These are phyloP conservation scores for Poecilia latipinna DNA, from an alignment of 2,113 vertebrate genomes.

Conservation along the genomic window DNA sequence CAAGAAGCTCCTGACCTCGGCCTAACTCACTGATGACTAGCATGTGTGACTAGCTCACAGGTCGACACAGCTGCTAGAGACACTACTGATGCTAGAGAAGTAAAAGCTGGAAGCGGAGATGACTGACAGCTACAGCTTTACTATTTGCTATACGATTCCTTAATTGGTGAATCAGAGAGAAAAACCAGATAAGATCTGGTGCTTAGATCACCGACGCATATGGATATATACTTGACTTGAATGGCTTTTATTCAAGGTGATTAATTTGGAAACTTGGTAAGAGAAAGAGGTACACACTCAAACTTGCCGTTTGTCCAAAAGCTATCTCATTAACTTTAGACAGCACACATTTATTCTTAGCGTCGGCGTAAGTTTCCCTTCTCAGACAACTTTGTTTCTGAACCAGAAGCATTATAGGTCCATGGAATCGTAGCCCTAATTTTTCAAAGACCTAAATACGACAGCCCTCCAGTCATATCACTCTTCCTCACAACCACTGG, in stretches of 20 bases:
- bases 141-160: constrained; percentile 29
- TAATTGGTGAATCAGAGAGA: constrained; percentile 58
- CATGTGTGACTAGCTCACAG: constrained; percentile 80
- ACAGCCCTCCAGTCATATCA: constrained; percentile 31
- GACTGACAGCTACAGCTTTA: constrained; percentile 52
- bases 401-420: constrained; percentile 35
- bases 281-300: constrained; percentile 15
- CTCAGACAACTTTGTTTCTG: constrained; percentile 46
- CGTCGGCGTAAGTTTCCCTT: constrained; percentile 25
- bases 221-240: constrained; percentile 43
- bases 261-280: constrained; percentile 39
- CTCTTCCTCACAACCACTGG: constrained; percentile 35
- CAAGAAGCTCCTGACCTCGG: constrained; percentile 82
- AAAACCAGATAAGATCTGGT: constrained; percentile 32
- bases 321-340: constrained; percentile 26
- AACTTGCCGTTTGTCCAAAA: constrained; percentile 36
- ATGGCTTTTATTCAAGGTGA: constrained; percentile 41
- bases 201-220: constrained; percentile 52
- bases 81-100: constrained; percentile 43
- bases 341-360: constrained; percentile 29
- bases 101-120: constrained; percentile 47
- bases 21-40: constrained; percentile 81
- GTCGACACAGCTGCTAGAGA: constrained; percentile 77
- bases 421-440: constrained; percentile 45
- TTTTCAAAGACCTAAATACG: constrained; percentile 52